phyloP scores from a whole-genome alignment of 2,113 vertebrate species.

The Engystomops pustulosus region DNA sequence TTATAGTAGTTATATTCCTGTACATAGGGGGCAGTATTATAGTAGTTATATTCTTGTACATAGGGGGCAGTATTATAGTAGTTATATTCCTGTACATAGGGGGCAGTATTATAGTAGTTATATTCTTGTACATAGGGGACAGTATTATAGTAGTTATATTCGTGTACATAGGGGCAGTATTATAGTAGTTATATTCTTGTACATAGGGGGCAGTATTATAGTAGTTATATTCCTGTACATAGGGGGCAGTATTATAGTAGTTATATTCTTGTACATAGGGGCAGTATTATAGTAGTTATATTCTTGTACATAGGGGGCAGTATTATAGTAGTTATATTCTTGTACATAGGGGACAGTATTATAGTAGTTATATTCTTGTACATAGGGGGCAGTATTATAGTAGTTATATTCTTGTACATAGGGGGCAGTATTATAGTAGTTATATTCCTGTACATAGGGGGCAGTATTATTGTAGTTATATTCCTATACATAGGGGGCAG shows the following conservation, averaged over 20 bases:
- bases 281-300: too few species aligned
- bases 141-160: conserved; percentile 16
- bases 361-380: too few species aligned
- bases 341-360: too few species aligned
- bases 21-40: conserved; percentile 1
- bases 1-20: conserved; percentile 19
- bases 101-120: conserved; percentile 16
- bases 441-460: too few species aligned
- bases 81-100: conserved; percentile 14
- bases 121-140: background rate
- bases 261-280: background rate
- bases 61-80: background rate
- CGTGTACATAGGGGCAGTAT: background rate
- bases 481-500: too few species aligned
- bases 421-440: too few species aligned
- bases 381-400: too few species aligned
- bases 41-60: conserved; percentile 2
- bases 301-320: too few species aligned
- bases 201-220: background rate
- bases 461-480: too few species aligned
- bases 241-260: conserved; percentile 9
- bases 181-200: conserved; percentile 12
- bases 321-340: too few species aligned
- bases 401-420: too few species aligned
- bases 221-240: conserved; percentile 11